Base-by-base conservation (phyloP, 2,797 vertebrate genomes). In the Syndactyla subalaris region DNA sequence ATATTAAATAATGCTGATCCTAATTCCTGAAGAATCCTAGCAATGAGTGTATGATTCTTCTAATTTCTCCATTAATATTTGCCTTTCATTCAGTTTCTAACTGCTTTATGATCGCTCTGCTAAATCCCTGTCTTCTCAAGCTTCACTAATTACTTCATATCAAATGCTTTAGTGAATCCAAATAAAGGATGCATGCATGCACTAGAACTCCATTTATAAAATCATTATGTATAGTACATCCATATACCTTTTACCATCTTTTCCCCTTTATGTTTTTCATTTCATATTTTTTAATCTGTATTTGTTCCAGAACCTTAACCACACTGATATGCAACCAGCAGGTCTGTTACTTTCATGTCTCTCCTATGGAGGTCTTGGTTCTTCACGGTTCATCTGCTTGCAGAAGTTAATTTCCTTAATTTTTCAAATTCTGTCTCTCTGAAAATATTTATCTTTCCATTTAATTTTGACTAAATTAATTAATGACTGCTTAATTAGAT, bases 21-120 rank as follows among this genome's bases (percentile, higher is more conserved):
- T 71, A 49, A 65, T 62, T 93, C 18, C 36, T 51, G 34, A 83
- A 71, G 65, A 96, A 89, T 13, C 13, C 45, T 39, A 29, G 20
- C 36, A 79, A 91, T 65, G 27, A 68, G 49, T 38, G 17, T 20
- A 41, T 46, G 32, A 67, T 45, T 85, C 59, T 89, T 89, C 27
- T 83, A 65, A 77, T 49, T 92, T 80, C 41, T 4, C 26, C 22
- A 79, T 82, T 76, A 87, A 70, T 89, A 77, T 79, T 93, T 94
- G 57, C 39, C 20, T 88, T 89, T 82, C 21, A 22, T 78, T 84
- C 61, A 26, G 9, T 75, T 81, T 88, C 55, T 49, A 65, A 61
- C 54, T 65, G 24, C 11, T 68, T 88, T 88, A 59, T 1, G 4
- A 59, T 68, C 4, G 0, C 38, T 85, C 38, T 75, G 63, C 43